Base-by-base conservation (phyloP, 2,113 vertebrate genomes). In the Leucosticte australis region DNA sequence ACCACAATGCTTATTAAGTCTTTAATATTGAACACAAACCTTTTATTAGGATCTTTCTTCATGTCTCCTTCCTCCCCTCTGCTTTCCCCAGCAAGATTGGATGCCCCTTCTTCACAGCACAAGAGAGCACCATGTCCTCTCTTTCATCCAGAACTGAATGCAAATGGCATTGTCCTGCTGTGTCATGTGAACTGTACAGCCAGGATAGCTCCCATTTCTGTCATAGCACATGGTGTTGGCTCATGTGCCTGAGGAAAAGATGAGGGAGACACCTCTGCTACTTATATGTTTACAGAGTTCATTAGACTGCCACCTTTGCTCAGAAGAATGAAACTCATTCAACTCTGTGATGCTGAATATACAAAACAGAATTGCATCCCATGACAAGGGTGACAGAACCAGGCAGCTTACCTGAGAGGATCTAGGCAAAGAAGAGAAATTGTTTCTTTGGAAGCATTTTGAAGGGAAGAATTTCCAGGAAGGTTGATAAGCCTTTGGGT, bases 1-100 rank as follows among this genome's bases (percentile, higher is more conserved):
- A 44, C 22, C 31, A 37, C 53, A 76, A 20, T 15, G 26, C 37
- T 74, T 83, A 83, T 1, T 31, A 73, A 89, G 68, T 70, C 59
- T 90, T 83, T 65, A 57, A 53, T 30, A 73, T 19, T 0, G 0
- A 71, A 42, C 13, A 20, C 1, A 6, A 83, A 15, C 57, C n/a
- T 90, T 79, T 60, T 68, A 23, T 57, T n/a, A 56, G 33, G 24
- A 41, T 42, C 18, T 82, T 75, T 24, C 33, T 89, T 75, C 15
- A 8, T 56, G 57, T 35, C 15, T 82, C 20, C 27, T 81, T 37
- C 39, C 33, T 70, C 35, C 28, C 13, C 10, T 63, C 27, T 8
- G 2, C 30, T 94, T 91, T 82, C 30, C 30, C 26, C 24, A 59
- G 24, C 23, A 63, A 44, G 50, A 37, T 7, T 37, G 42, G 31